Base-by-base conservation (phyloP, 2,888 invertebrate species). In the Idaea biselata region DNA sequence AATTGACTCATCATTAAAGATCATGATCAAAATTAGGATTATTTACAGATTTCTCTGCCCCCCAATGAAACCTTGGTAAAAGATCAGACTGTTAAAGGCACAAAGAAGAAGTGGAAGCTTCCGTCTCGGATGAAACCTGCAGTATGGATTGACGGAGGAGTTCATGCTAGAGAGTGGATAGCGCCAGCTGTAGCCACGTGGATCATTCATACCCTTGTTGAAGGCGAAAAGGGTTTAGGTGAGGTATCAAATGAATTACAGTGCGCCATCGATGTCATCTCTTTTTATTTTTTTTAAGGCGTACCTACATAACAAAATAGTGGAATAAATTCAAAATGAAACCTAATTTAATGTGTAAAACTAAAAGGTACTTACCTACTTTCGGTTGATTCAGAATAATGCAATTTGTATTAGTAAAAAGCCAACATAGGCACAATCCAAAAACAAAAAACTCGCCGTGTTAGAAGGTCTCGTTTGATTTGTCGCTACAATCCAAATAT, bases 141-240 rank as follows among this genome's bases (percentile, higher is more conserved):
- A 0, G 94, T 97, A 55, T 97, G 97, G 94, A 93, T 97, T 44
- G 97, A 97, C 77, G 97, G 95, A 11, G 97, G 97, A 0, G 90
- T 94, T 65, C 96, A 96, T 75, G 96, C 95, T 1, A 84, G 95
- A 72, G 97, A 97, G 85, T 97, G 97, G 97, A 96, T 97, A 72
- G 94, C 96, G 1, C 95, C 96, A 0, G 96, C 97, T 0, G 95
- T 95, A 0, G 94, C 95, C 55, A 95, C 95, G 18, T 96, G 95
- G 94, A 95, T 96, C 74, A 86, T 96, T 64, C 94, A 94, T 68
- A 94, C 95, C 62, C 83, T 96, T 44, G 93, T 95, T n/a, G 94
- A 93, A 71, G 94, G 95, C 65, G 93, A 94, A 71, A 93, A 94
- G 59, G 86, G 87, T 1, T 88, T 91, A 71, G 93, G 95, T 93